Evolutionary conservation across 2,113 vertebrate genomes (phyloP).

Genomic region (Maccullochella peelii): DNA sequence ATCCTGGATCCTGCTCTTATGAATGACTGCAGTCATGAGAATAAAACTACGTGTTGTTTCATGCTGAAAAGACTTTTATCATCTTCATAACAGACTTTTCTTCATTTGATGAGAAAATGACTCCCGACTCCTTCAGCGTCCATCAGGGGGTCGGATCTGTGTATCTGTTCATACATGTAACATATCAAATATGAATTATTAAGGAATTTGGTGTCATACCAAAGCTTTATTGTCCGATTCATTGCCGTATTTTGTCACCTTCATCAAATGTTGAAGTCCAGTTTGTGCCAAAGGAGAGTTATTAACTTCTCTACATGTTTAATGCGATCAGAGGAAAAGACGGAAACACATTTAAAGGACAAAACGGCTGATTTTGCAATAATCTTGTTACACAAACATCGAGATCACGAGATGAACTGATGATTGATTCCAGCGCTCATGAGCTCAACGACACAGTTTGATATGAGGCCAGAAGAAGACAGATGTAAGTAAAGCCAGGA

Average conservation of each 20-base stretch:
- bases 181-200: too few relatives aligned
- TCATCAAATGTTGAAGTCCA: too few relatives aligned
- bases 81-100: too few relatives aligned
- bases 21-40: not conserved
- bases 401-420: too few relatives aligned
- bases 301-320: not conserved
- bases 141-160: too few relatives aligned
- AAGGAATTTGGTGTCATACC: too few relatives aligned
- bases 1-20: not conserved
- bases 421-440: not conserved
- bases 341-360: too few relatives aligned
- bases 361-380: not conserved
- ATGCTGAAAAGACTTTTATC: too few relatives aligned
- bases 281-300: not conserved
- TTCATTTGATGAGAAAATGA: not conserved
- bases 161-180: too few relatives aligned
- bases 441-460: not conserved
- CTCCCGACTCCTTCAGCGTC: too few relatives aligned
- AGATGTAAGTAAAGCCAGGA: not conserved
- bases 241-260: not conserved
- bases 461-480: not conserved
- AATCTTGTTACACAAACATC: not conserved
- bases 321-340: not conserved
- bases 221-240: too few relatives aligned
- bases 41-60: not conserved